Percentiles rank a stretch among this genome's conserved stretches.
These are phyloP conservation scores for Streptopelia turtur DNA, from an alignment of 2,797 vertebrate species.

Conservation along the genomic window DNA sequence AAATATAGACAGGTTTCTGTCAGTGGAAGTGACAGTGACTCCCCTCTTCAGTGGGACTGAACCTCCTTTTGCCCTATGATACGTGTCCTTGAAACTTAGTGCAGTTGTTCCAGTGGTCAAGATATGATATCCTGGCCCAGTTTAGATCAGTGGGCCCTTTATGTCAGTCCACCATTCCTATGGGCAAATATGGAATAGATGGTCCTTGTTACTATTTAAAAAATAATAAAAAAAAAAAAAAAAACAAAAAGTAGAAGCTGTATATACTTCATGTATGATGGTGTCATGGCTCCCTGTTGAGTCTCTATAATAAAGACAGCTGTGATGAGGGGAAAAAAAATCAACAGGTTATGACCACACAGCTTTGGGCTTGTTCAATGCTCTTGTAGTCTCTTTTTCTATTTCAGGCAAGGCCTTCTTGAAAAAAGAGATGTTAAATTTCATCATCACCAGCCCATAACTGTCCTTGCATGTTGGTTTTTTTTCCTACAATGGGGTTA, in stretches of 20 bases:
- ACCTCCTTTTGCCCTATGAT: background rate
- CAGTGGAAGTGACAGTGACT: background rate
- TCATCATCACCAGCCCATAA: background rate
- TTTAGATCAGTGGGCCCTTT: background rate
- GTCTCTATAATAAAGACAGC: background rate
- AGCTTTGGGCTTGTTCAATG: accelerated
- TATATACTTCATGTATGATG: background rate
- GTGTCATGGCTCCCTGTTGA: background rate
- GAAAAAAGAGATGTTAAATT: background rate
- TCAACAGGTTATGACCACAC: background rate
- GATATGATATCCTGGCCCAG: background rate
- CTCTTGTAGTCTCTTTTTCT: background rate
- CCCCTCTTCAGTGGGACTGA: background rate
- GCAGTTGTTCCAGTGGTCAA: background rate
- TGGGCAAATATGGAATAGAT: background rate
- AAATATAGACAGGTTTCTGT: background rate
- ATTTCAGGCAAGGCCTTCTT: background rate
- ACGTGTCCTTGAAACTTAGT: background rate
- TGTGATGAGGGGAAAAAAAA: background rate
- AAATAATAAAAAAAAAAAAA: background rate
- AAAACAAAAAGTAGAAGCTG: background rate
- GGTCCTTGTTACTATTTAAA: background rate
- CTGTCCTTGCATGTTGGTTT: background rate
- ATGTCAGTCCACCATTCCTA: background rate
- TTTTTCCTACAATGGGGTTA: background rate